Base-by-base conservation (phyloP, 1,140 invertebrate genomes). In the Temnothorax nylanderi region DNA sequence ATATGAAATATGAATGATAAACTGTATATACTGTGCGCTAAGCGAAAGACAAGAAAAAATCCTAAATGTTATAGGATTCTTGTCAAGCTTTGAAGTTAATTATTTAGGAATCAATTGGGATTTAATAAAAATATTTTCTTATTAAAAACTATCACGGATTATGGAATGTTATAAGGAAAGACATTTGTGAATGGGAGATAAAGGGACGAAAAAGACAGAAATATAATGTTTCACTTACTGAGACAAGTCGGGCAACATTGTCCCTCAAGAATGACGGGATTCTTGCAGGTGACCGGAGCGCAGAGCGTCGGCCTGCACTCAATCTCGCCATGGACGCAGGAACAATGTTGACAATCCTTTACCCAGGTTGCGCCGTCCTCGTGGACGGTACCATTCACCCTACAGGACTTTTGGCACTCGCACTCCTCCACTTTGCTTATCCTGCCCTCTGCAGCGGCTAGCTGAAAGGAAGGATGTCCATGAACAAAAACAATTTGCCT, bases 401-500 rank as follows among this genome's bases (percentile, higher is more conserved):
- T 96, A 95, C 98, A 99, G 58, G 97, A 98, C 94, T 98, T 98
- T 94, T 97, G 97, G 95, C 98, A 99, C 95, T 99, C 98, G 95
- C 98, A 99, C 93, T 98, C 97, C 95, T 98, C 98, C 90, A 98
- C 96, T 91, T 96, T 96, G 92, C 96, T 96, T 94, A 98, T 96
- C 86, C 97, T 96, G 90, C 96, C 96, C 94, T 98, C 98, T 88
- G 97, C 96, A 93, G 96, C 96, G 93, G 96, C 96, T 95, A 98
- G 96, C 98, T 99, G 95, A 93, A 96, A 96, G 90, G 95, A 94
- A 95, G 91, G 87, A 94, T 56, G 86, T 89, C 84, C 71, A 92
- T 94, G 89, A 87, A 91, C 92, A 88, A 91, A 91, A 89, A 88
- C 54, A 67, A 44, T 41, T 71, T 47, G n/a, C 21, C 8, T 75